Percentiles rank a stretch among this genome's conserved stretches.
phyloP scores from a whole-genome alignment of 2,113 vertebrate species.

The Ornithorhynchus anatinus region DNA sequence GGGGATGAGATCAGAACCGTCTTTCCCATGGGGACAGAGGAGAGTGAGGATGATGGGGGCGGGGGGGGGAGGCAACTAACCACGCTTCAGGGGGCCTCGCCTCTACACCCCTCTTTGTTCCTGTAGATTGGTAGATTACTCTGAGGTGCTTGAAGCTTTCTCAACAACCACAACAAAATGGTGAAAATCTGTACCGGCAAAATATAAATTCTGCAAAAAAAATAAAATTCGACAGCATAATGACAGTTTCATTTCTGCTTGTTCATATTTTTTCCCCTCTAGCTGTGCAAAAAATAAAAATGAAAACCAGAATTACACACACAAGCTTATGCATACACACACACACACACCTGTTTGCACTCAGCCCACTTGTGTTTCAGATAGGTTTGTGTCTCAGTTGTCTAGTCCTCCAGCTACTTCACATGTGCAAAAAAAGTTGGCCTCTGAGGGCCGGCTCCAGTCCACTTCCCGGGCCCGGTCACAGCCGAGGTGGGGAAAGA shows the following conservation, averaged over 20 bases:
- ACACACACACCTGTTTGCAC: conserved; percentile 49
- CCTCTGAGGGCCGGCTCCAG: conserved; percentile 1
- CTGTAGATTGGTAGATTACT: conserved; percentile 31
- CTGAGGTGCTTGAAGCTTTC: conserved; percentile 57
- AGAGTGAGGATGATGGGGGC: conserved; percentile 28
- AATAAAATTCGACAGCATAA: conserved; percentile 37
- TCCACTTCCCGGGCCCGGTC: conserved; percentile 20
- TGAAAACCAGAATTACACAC: conserved; percentile 18
- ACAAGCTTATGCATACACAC: not conserved
- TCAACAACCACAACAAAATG: conserved; percentile 16
- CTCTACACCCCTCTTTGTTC: conserved; percentile 30
- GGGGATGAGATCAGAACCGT: conserved; percentile 11
- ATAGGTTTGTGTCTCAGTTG: conserved; percentile 25
- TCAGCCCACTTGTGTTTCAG: conserved; percentile 45
- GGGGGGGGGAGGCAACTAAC: conserved; percentile 65
- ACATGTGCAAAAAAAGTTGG: conserved; percentile 54
- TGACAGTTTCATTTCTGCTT: conserved; percentile 51
- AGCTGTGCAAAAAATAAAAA: conserved; percentile 79
- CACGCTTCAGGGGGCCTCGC: conserved; percentile 10
- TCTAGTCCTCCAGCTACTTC: conserved; percentile 33
- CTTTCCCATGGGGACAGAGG: not conserved
- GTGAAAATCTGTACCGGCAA: conserved; percentile 60
- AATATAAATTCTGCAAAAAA: conserved; percentile 46
- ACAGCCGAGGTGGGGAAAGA: conserved; percentile 39
- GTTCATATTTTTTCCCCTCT: conserved; percentile 61